These are phyloP conservation scores for Masticophis lateralis DNA, from an alignment of 2,797 vertebrate genomes.

Conservation along the genomic window DNA sequence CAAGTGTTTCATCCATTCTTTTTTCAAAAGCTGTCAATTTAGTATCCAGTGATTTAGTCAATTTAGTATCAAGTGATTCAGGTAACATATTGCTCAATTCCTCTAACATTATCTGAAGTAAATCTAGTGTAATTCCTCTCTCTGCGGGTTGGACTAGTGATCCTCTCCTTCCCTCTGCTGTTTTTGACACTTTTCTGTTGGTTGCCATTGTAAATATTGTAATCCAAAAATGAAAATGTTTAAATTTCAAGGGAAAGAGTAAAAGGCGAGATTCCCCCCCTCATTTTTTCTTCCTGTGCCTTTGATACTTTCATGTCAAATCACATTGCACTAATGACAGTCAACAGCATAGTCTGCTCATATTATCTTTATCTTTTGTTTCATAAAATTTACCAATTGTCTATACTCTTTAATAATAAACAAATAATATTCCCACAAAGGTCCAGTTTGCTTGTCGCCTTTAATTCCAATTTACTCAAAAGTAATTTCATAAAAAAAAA, in stretches of 20 bases:
- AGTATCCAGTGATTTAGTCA: neutral
- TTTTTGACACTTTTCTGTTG: neutral
- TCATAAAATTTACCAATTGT: neutral
- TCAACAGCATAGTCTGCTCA: neutral
- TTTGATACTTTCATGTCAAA: neutral
- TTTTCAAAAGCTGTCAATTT: neutral
- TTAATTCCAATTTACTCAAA: neutral
- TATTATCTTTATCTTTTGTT: neutral
- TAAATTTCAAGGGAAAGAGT: neutral
- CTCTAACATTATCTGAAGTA: neutral
- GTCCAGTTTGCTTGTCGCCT: neutral
- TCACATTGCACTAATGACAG: neutral
- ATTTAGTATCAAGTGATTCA: neutral
- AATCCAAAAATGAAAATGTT: neutral
- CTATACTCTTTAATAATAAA: neutral
- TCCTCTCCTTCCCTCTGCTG: neutral
- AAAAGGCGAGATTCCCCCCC: neutral
- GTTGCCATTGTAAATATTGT: neutral
- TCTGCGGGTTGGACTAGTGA: neutral
- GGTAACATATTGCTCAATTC: neutral
- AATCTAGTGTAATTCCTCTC: neutral
- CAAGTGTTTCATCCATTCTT: neutral
- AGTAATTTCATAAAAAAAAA: neutral
- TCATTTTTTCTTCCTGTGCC: neutral
- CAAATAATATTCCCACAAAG: neutral